Evolutionary conservation across 2,888 invertebrate species (phyloP), one percentile per base, ranked within the genome.

Genomic region (Athalia circularis): DNA sequence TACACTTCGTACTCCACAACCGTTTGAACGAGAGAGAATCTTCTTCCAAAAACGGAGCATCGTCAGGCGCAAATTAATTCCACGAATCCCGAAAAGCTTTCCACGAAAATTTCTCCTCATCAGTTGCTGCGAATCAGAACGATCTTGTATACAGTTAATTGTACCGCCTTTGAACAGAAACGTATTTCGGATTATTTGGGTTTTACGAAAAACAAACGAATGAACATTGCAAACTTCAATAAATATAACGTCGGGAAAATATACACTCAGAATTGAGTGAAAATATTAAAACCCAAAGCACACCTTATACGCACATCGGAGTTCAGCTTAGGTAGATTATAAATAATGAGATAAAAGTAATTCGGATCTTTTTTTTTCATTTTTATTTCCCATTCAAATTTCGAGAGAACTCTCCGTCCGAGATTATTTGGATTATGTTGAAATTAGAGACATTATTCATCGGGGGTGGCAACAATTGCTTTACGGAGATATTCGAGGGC

Each of bases 371-470:
- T 29, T 29, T 29, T 29, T 29, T n/a, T n/a, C n/a, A 29, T 29
- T 29, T 29, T 29, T 29, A 29, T 29, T 29, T 68, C 43, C 43
- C 68, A 68, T 68, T 68, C 15, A 43, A 43, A 68, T 68, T 68
- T 54, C 15, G 29, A 29, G 68, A 45, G 7, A 13, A 8, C 50
- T 45, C 43, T n/a, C 9, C 43, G 4, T 62, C 52, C 29, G 72
- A 72, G 72, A 72, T 72, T 72, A 72, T 59, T 72, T 47, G 72
- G 72, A 72, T 72, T 72, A 75, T 50, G 62, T 43, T 64, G 15
- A 52, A 75, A 75, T 75, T 75, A 75, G 62, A 62, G 64, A 29
- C 75, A 75, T 75, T 52, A 62, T 75, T 75, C 75, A 75, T 64
- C 45, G 65, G 62, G 15, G 11, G 8, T 29, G 59, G 72, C 59